Conservation (phyloP, 2,888 invertebrate species). For the Scaptomyza parva region DNA sequence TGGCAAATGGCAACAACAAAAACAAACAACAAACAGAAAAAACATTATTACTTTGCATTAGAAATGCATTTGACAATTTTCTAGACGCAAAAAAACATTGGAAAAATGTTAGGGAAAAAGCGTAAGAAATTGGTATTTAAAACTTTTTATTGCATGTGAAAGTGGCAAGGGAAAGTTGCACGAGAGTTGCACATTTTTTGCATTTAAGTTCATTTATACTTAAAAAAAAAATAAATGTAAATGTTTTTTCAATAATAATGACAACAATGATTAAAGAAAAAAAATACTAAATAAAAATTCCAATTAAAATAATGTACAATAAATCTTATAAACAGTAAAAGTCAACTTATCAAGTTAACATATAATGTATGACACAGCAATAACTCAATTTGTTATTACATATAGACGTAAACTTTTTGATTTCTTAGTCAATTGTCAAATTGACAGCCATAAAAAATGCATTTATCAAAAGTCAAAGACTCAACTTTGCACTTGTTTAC, state of each 20-base stretch:
- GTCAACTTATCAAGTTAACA: not conserved
- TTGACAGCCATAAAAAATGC: constrained; percentile 49
- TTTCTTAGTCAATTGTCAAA: constrained; percentile 20
- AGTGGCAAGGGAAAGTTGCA: not conserved
- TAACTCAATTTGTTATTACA: not conserved
- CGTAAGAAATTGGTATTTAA: not conserved
- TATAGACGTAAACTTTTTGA: not conserved
- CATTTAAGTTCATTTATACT: too few species aligned
- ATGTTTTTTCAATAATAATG: too few species aligned
- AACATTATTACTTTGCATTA: constrained; percentile 37
- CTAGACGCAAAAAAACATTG: constrained; percentile 34
- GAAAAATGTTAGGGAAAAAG: not conserved
- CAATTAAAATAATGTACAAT: not conserved
- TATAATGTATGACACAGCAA: not conserved
- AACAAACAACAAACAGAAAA: not conserved
- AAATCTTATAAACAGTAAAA: not conserved
- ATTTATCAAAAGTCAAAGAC: constrained; percentile 38
- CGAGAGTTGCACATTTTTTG: too few species aligned
- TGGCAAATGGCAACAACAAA: constrained; percentile 22
- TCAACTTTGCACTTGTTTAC: constrained; percentile 44
- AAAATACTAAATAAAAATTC: too few species aligned
- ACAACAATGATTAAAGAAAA: too few species aligned
- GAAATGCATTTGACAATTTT: constrained; percentile 40
- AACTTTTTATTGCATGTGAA: constrained; percentile 3
- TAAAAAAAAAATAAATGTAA: too few species aligned